A percentile compares a stretch with the other conserved stretches of the same genome.
phyloP scores from a whole-genome alignment of 2,113 vertebrate genomes.

The Otis tarda region DNA sequence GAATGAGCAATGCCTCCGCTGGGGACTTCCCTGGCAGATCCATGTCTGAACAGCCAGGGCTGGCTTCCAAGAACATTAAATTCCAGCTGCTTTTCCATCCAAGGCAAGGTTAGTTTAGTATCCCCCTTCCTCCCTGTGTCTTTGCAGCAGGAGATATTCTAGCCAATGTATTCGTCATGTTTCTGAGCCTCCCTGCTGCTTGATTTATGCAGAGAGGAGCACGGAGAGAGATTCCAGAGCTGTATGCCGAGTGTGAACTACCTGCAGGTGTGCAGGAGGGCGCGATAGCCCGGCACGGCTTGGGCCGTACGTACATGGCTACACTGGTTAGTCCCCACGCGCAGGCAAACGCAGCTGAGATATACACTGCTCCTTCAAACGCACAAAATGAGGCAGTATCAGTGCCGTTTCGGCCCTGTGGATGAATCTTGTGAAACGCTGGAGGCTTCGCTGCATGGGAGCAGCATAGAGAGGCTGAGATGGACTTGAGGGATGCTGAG shows the following conservation, averaged over 20 bases:
- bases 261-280: neutral
- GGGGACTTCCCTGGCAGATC: conserved; percentile 73
- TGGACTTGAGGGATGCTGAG: neutral
- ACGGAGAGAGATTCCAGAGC: conserved; percentile 8
- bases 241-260: neutral
- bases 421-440: neutral
- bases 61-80: conserved; percentile 75
- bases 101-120: conserved; percentile 72
- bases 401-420: fast-evolving
- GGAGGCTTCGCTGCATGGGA: neutral
- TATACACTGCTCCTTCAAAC: fast-evolving
- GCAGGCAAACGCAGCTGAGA: neutral
- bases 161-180: conserved; percentile 75
- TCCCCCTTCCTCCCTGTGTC: conserved; percentile 52
- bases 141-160: conserved; percentile 65
- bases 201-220: conserved; percentile 66
- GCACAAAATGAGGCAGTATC: fast-evolving
- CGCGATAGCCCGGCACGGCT: neutral
- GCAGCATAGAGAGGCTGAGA: neutral
- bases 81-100: conserved; percentile 72
- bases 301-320: fast-evolving
- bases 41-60: conserved; percentile 62
- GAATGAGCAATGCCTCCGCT: conserved; percentile 62
- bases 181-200: conserved; percentile 72
- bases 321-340: neutral